phyloP scores from a whole-genome alignment of 2,797 vertebrate genomes.

The Anguilla obscura region DNA sequence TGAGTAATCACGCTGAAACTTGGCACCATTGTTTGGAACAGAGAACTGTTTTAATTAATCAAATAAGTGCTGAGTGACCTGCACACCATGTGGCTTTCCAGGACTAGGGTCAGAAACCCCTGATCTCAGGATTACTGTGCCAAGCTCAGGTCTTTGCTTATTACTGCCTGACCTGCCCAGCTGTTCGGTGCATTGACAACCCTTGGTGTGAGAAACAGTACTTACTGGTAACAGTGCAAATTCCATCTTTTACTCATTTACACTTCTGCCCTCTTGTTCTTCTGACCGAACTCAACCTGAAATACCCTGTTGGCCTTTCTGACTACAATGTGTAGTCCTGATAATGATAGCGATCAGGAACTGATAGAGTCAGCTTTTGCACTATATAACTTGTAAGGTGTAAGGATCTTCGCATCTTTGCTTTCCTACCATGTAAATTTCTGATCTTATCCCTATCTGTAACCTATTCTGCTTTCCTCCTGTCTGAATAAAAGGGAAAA shows the following conservation, averaged over 20 bases:
- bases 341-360: background rate
- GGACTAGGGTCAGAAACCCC: too few species aligned
- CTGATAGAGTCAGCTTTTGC: too few species aligned
- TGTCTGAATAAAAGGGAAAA: background rate
- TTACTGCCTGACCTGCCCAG: background rate
- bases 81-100: background rate
- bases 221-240: background rate
- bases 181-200: background rate
- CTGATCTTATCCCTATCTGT: background rate
- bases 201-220: background rate
- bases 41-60: too few species aligned
- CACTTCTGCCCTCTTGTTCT: background rate
- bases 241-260: background rate
- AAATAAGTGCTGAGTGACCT: too few species aligned
- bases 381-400: too few species aligned
- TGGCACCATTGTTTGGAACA: slow-evolving; percentile 22
- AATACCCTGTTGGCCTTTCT: background rate
- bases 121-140: background rate
- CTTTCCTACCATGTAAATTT: background rate
- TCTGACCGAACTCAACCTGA: background rate
- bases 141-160: background rate
- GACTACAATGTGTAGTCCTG: background rate
- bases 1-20: slow-evolving; percentile 21
- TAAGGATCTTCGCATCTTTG: background rate
- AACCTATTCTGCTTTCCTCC: background rate